Evolutionary conservation across 2,113 vertebrate genomes (phyloP), one percentile per base, ranked within the genome.

Genomic region (Philantomba maxwellii): DNA sequence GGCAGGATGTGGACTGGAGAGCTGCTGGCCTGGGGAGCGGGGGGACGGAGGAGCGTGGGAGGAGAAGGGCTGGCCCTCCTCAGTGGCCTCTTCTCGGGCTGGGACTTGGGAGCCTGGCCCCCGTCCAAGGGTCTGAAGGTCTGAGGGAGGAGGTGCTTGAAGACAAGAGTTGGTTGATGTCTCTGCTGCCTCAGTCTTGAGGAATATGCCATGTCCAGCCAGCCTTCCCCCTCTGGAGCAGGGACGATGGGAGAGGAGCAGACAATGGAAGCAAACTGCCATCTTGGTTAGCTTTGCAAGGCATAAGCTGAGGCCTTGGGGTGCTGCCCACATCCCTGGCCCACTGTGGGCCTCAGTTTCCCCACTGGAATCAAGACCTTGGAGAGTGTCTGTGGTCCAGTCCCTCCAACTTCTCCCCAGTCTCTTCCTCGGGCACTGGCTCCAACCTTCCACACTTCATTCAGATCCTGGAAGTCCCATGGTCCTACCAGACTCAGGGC

Each of bases 1-100:
- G 98, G 98, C 91, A 97, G 98, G 97, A 97, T 98, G 98, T 98
- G 98, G 97, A 98, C 83, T 57, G 95, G 98, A 94, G 98, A 83
- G 98, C 85, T 95, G 95, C 96, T 96, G 97, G 95, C 94, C 89
- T 30, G 25, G 19, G 85, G 21, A 57, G 12, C 30, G 0, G 57
- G 88, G 88, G 89, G 93, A 89, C 84, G 87, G 96, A 77, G 97
- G 90, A 89, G 87, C 92, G 82, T 83, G 95, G 97, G 97, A 95
- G 93, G 94, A 93, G 96, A 70, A 92, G 91, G 93, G 96, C 98
- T 89, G 92, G 97, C 93, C 9, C 93, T 92, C 87, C 92, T 83
- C 1, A 75, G 2, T 10, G 51, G 95, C 51, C 94, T 39, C 94
- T 95, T 94, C 98, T 95, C 93, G 90, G 95, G 47, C 55, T 4